Evolutionary conservation across 2,797 vertebrate species (phyloP), one percentile per base, ranked within the genome.

Genomic region (Eidolon dupreanum): DNA sequence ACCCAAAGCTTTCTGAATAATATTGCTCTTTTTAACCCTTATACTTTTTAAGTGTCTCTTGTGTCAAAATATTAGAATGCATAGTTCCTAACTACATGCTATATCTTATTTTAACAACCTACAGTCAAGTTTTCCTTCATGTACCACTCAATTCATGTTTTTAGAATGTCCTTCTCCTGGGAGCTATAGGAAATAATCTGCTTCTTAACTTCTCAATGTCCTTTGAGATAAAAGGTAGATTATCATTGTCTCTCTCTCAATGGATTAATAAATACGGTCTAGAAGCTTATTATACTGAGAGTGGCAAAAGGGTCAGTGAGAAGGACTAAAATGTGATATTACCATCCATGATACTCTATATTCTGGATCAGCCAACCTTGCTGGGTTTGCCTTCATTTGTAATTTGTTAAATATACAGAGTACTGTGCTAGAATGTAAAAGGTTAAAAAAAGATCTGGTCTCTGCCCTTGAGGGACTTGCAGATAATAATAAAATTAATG

Each of bases 1-100:
- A 91, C 86, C 31, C 38, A 92, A 93, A 94, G 26, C 3, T 93
- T 97, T 96, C 26, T 65, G 36, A 90, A 61, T 51, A 94, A 94
- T 19, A 90, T 16, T 10, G n/a, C 5, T 84, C 33, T 81, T 90
- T 43, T 94, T 93, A 90, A 93, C 15, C 3, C 2, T 43, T 73
- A 20, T 46, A 65, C 16, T 91, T 53, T 77, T 88, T 38, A 84
- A 84, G 31, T 75, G 13, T 68, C 75, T 95, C 51, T 95, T 89
- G 12, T 51, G 5, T 74, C 74, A 90, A 89, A 97, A 70, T 61
- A 86, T 28, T 90, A 88, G 84, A 59, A 22, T 65, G 20, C 24
- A 84, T 1, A 41, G 61, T 91, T 88, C 79, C 49, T 86, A 91
- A 82, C 17, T 74, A 89, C 5, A 75, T 38, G 20, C 41, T 70